Evolutionary conservation across 2,888 invertebrate species (phyloP).

Genomic region (Neoitamus cyanurus): DNA sequence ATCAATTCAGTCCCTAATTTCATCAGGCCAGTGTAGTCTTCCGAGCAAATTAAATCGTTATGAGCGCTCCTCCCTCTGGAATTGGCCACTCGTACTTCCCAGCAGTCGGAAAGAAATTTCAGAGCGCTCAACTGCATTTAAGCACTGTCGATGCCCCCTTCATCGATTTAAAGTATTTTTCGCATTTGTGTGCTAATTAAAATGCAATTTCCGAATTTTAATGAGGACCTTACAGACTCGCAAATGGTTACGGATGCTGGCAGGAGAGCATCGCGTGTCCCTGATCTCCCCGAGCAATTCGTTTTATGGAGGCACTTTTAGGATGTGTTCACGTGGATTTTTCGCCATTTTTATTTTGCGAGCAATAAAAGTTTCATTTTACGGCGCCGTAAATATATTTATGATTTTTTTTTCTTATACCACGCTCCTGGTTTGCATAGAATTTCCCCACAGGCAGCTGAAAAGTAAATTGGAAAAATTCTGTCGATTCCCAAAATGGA

Average conservation of each 20-base stretch:
- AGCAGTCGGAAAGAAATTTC: not conserved
- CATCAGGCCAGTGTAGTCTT: not conserved
- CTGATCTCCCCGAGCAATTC: not conserved
- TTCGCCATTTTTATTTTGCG: not conserved
- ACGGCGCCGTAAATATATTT: not conserved
- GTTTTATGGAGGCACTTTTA: not conserved
- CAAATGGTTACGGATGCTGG: not conserved
- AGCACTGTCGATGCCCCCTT: not conserved
- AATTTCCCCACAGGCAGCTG: not conserved
- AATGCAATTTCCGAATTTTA: not conserved
- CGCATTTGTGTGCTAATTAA: not conserved
- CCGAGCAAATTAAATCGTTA: not conserved
- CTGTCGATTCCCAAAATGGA: not conserved
- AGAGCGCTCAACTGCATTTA: not conserved
- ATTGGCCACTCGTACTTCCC: not conserved
- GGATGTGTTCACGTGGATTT: not conserved
- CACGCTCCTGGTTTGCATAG: not conserved
- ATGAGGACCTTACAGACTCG: not conserved
- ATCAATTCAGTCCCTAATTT: not conserved
- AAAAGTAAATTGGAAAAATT: conserved; percentile 1
- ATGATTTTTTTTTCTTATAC: not conserved
- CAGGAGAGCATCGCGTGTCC: not conserved
- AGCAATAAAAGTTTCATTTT: conserved; percentile 1
- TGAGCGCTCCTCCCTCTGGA: not conserved
- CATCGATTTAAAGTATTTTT: not conserved